phyloP scores from a whole-genome alignment of 2,113 vertebrate genomes.

The Labrus mixtus region DNA sequence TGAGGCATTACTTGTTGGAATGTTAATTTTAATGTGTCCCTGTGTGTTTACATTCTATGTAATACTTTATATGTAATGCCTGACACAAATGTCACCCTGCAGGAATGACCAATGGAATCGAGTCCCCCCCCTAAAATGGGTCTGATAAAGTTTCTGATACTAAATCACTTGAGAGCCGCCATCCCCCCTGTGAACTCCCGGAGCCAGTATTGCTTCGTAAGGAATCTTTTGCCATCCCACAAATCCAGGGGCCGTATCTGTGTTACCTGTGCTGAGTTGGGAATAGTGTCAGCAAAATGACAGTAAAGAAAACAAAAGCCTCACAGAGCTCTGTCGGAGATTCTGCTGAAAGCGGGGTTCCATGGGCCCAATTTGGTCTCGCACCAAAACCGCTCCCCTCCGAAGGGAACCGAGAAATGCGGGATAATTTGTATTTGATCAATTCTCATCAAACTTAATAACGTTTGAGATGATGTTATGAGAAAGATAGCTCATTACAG shows the following conservation, averaged over 20 bases:
- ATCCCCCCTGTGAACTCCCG: slow-evolving; percentile 38
- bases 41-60: too few relatives aligned
- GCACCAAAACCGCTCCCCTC: slow-evolving; percentile 16
- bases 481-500: slow-evolving; percentile 49
- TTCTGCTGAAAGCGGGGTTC: slow-evolving; percentile 51
- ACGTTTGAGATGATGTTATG: slow-evolving; percentile 54
- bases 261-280: slow-evolving; percentile 65
- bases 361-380: slow-evolving; percentile 17
- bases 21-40: too few relatives aligned
- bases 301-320: slow-evolving; percentile 66
- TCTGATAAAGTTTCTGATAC: slow-evolving; percentile 37
- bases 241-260: slow-evolving; percentile 44
- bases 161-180: slow-evolving; percentile 33
- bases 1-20: too few relatives aligned
- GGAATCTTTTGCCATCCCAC: slow-evolving; percentile 46
- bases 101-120: slow-evolving; percentile 36
- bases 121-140: slow-evolving; percentile 24
- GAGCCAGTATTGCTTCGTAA: slow-evolving; percentile 67
- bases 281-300: slow-evolving; percentile 73
- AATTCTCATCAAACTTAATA: slow-evolving; percentile 40
- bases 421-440: slow-evolving; percentile 51
- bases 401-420: neutral
- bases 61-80: too few relatives aligned
- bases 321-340: slow-evolving; percentile 25
- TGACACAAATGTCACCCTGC: too few relatives aligned